Evolutionary conservation across 2,888 invertebrate genomes (phyloP).

Genomic region (Synergus gifuensis): DNA sequence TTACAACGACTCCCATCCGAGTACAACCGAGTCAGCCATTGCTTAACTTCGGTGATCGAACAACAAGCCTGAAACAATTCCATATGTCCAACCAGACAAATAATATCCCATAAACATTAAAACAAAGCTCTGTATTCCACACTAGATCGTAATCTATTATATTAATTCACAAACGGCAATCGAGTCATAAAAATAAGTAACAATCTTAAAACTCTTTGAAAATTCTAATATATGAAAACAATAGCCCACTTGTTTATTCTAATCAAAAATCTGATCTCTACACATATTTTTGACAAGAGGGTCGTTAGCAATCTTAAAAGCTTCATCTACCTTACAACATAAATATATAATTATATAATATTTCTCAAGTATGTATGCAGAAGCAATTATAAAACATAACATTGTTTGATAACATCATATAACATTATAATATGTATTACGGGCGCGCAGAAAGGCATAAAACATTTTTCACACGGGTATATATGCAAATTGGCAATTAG

Average conservation of each 20-base stretch:
- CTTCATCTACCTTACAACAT: neutral
- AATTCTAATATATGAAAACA: neutral
- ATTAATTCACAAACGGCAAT: neutral
- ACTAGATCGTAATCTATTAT: too few species aligned
- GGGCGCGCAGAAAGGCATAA: slow-evolving; percentile 35
- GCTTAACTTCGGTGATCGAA: too few species aligned
- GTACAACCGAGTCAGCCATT: too few species aligned
- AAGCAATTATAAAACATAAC: slow-evolving; percentile 27
- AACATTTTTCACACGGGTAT: slow-evolving; percentile 29
- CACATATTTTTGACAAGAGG: neutral
- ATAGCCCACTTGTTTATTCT: slow-evolving; percentile 44
- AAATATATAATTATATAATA: slow-evolving; percentile 8
- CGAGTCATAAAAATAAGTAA: neutral
- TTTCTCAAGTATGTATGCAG: neutral
- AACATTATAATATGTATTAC: slow-evolving; percentile 2
- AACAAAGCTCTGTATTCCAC: too few species aligned
- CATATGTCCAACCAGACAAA: too few species aligned
- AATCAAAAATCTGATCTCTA: neutral
- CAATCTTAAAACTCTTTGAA: neutral
- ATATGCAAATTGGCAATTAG: slow-evolving; percentile 31
- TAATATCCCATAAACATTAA: too few species aligned
- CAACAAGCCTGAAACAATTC: too few species aligned
- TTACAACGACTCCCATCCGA: too few species aligned
- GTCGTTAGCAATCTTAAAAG: neutral
- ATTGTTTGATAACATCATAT: slow-evolving; percentile 24